These are phyloP conservation scores for Phycodurus eques DNA, from an alignment of 2,113 vertebrate species.

Conservation along the genomic window DNA sequence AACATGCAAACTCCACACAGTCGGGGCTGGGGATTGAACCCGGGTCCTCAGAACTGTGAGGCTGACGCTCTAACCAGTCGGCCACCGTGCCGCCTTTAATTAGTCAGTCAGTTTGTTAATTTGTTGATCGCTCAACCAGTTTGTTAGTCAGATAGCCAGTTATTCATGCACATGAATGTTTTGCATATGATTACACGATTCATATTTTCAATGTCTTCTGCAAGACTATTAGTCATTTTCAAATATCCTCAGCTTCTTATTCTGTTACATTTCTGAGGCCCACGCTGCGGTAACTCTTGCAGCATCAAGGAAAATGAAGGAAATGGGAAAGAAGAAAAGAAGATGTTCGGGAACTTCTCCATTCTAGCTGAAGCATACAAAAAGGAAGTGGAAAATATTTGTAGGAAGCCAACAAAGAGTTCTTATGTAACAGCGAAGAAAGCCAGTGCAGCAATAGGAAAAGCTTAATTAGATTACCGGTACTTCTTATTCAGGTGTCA, in stretches of 20 bases:
- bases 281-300: constrained; percentile 20
- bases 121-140: not conserved
- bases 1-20: no score
- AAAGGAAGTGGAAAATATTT: constrained; percentile 37
- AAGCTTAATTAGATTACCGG: constrained; percentile 15
- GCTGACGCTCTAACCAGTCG: no score
- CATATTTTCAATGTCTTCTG: constrained; percentile 34
- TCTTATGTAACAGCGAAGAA: constrained; percentile 10
- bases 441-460: constrained; percentile 8
- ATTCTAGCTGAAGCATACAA: constrained; percentile 22
- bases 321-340: constrained; percentile 23
- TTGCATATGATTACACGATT: not conserved
- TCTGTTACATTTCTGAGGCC: constrained; percentile 37
- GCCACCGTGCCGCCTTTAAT: no score
- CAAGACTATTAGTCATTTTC: constrained; percentile 45
- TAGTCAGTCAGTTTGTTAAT: no score
- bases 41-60: no score
- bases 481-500: constrained; percentile 17
- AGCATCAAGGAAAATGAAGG: constrained; percentile 22
- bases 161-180: not conserved
- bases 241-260: constrained; percentile 48
- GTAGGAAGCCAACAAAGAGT: constrained; percentile 33
- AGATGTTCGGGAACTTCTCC: constrained; percentile 22
- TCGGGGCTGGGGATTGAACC: no score
- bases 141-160: not conserved